These are phyloP conservation scores for Acleris holmiana DNA, from an alignment of 2,888 invertebrate species.

Conservation along the genomic window DNA sequence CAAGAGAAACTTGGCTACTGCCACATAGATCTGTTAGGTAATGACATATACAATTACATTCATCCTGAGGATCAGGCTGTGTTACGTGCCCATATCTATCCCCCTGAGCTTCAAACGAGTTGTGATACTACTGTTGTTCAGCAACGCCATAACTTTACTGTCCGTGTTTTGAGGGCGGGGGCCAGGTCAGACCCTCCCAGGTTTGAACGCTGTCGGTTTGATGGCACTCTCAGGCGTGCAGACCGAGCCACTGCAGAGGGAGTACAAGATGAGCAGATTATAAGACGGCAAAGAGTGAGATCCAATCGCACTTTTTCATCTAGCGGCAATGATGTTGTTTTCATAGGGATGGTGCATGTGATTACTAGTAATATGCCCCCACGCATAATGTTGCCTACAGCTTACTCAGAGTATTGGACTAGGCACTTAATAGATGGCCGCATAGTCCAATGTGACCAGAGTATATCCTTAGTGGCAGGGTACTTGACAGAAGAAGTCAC, in stretches of 20 bases:
- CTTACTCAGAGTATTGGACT: constrained; percentile 94
- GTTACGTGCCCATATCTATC: constrained; percentile 88
- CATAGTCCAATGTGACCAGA: constrained; percentile 95
- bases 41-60: constrained; percentile 92
- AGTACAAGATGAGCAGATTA: constrained; percentile 79
- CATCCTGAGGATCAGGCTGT: constrained; percentile 93
- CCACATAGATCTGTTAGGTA: constrained; percentile 95
- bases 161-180: constrained; percentile 87
- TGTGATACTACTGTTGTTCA: constrained; percentile 63
- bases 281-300: constrained; percentile 79
- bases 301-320: constrained; percentile 79
- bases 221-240: constrained; percentile 86
- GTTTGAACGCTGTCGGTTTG: constrained; percentile 88
- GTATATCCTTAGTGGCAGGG: constrained; percentile 94
- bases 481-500: constrained; percentile 95
- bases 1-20: constrained; percentile 94
- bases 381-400: constrained; percentile 82
- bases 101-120: constrained; percentile 74
- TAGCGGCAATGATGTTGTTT: constrained; percentile 86
- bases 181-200: constrained; percentile 89
- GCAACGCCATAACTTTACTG: constrained; percentile 82
- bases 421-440: constrained; percentile 94
- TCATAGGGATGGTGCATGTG: constrained; percentile 90
- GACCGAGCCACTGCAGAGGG: constrained; percentile 83
- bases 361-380: constrained; percentile 84